Conservation (phyloP, 2,888 invertebrate species). For the Tigriopus californicus region DNA sequence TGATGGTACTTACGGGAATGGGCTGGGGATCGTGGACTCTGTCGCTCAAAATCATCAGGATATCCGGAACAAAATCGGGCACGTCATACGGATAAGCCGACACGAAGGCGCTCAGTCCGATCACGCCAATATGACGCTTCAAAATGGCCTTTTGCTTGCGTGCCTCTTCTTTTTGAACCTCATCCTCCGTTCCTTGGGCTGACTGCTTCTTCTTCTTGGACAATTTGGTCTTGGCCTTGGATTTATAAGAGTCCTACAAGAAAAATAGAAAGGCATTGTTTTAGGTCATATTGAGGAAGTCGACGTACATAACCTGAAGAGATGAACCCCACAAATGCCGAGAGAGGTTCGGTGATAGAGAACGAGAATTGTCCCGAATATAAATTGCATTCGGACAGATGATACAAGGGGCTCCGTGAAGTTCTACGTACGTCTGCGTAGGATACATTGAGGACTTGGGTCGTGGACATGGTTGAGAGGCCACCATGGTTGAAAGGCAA, state of each 20-base stretch:
- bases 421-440: no score
- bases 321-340: no score
- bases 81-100: conserved; percentile 73
- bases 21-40: conserved; percentile 76
- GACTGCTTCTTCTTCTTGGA: background rate
- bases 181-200: background rate
- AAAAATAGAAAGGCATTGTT: background rate
- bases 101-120: conserved; percentile 71
- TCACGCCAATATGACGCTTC: conserved; percentile 41
- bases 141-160: background rate
- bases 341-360: no score
- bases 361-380: no score
- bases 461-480: no score
- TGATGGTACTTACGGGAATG: conserved; percentile 46
- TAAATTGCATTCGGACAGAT: no score
- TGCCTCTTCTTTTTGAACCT: background rate
- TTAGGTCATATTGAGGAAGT: no score
- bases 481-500: no score
- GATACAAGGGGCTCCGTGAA: no score
- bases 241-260: background rate
- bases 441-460: no score
- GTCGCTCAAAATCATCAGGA: conserved; percentile 54
- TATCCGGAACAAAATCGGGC: conserved; percentile 51
- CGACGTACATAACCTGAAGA: no score
- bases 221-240: background rate